These are phyloP conservation scores for Chiroxiphia lanceolata DNA, from an alignment of 2,797 vertebrate species.

Conservation along the genomic window DNA sequence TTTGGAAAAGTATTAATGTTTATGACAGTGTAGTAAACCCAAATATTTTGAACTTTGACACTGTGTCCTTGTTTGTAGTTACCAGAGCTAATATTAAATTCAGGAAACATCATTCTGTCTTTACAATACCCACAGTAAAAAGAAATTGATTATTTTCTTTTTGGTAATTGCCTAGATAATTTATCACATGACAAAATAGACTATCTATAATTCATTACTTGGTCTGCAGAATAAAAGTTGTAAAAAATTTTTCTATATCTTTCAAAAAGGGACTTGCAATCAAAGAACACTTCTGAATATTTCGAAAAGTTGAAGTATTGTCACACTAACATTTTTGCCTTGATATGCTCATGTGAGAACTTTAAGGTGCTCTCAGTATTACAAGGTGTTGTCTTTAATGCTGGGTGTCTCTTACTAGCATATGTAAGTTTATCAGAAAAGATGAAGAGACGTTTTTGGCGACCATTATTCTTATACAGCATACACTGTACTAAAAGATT, in stretches of 20 bases:
- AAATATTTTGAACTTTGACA: neutral
- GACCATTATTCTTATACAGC: neutral
- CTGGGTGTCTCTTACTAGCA: neutral
- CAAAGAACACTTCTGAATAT: neutral
- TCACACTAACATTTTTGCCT: neutral
- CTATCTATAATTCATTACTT: neutral
- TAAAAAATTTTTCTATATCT: neutral
- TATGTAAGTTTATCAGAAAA: neutral
- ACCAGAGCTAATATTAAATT: neutral
- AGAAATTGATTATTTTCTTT: neutral
- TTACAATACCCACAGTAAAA: neutral
- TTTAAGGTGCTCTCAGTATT: neutral
- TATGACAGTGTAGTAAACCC: neutral
- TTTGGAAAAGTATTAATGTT: neutral
- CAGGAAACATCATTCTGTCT: neutral
- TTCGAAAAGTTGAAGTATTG: neutral
- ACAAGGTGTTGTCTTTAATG: neutral
- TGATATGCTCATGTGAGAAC: accelerated
- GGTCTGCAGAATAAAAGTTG: neutral
- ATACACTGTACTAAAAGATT: neutral
- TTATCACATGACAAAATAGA: neutral
- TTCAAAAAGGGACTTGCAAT: neutral
- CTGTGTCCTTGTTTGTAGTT: neutral
- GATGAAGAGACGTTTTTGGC: neutral
- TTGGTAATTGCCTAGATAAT: neutral